Conservation (phyloP, 1,140 invertebrate genomes). For the Conus ventricosus region DNA sequence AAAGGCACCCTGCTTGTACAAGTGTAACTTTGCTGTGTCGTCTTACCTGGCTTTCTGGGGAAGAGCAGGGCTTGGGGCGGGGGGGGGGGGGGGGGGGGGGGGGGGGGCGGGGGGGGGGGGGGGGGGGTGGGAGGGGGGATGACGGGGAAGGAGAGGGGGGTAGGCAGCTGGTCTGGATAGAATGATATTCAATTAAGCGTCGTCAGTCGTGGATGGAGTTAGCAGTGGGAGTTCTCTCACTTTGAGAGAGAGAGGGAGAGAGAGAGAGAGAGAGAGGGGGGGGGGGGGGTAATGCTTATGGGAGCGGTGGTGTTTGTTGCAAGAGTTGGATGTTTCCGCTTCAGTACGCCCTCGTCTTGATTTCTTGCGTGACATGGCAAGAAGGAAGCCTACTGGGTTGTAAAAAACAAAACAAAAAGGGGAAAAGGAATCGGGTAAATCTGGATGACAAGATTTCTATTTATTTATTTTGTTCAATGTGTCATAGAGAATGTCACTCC, state of each 20-base stretch:
- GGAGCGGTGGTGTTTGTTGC: background rate
- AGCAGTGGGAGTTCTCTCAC: background rate
- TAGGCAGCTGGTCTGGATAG: constrained; percentile 4
- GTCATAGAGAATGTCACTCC: too few relatives aligned
- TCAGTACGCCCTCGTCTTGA: background rate
- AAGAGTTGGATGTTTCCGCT: constrained; percentile 28
- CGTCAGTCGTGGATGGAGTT: background rate
- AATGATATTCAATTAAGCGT: constrained; percentile 23
- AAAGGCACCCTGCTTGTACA: background rate
- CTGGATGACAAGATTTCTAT: too few relatives aligned
- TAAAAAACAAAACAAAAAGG: too few relatives aligned
- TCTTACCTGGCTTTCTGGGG: background rate
- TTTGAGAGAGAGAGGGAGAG: background rate
- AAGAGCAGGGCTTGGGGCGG: background rate
- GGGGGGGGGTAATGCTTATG: background rate
- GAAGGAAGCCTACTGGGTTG: background rate
- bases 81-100: background rate
- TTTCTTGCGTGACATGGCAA: background rate
- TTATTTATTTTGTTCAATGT: too few relatives aligned
- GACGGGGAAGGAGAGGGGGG: background rate
- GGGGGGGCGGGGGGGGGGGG: too few relatives aligned
- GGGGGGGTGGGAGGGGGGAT: too few relatives aligned
- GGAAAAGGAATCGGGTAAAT: too few relatives aligned
- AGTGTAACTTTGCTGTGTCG: background rate
- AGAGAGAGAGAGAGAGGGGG: constrained; percentile 9